These are phyloP conservation scores for Peromyscus aztecus DNA, from an alignment of 2,797 vertebrate genomes.

Conservation along the genomic window DNA sequence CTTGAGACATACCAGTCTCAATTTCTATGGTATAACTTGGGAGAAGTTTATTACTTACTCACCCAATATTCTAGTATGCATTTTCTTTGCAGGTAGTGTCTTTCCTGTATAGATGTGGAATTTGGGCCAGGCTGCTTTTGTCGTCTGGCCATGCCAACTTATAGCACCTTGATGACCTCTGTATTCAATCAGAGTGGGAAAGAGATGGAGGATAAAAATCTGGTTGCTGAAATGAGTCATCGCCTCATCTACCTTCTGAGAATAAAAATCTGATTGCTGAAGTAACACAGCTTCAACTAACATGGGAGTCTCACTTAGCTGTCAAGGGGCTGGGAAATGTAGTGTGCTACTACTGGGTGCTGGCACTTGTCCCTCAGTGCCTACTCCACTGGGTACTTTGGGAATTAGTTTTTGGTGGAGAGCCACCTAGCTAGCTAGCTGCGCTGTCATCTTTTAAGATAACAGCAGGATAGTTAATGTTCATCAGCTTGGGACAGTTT, in stretches of 20 bases:
- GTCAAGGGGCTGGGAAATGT: neutral
- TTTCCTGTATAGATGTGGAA: neutral
- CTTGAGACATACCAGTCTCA: conserved; percentile 1
- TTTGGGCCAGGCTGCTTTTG: neutral
- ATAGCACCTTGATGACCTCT: conserved; percentile 42
- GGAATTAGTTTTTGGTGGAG: neutral
- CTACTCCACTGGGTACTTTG: neutral
- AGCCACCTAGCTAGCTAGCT: neutral
- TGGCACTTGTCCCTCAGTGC: neutral
- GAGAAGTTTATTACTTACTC: conserved; percentile 25
- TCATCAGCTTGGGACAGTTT: neutral
- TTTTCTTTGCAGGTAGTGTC: conserved; percentile 5
- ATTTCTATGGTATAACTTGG: neutral
- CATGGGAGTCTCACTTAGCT: neutral
- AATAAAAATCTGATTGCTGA: neutral
- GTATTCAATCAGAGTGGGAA: neutral
- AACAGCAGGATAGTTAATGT: conserved; percentile 24
- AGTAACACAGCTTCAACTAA: neutral
- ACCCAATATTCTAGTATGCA: neutral
- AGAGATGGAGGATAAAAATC: conserved; percentile 22
- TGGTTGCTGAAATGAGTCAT: neutral
- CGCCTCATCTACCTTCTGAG: neutral
- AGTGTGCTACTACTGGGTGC: neutral
- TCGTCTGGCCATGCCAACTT: neutral
- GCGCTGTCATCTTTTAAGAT: neutral